Conservation (phyloP, 2,888 invertebrate genomes). For the Agrotis ipsilon region DNA sequence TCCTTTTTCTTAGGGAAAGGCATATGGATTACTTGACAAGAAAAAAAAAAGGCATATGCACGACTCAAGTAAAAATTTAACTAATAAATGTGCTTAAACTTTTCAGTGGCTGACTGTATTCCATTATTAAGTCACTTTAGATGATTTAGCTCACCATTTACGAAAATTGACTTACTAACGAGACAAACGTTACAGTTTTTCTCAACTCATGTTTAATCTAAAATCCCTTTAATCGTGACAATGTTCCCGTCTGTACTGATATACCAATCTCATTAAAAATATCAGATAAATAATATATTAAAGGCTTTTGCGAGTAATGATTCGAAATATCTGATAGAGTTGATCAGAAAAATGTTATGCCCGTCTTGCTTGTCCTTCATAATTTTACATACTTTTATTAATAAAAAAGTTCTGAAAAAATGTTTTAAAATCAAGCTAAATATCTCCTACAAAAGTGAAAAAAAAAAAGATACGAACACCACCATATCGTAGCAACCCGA, state of each 20-base stretch:
- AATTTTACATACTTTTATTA: not conserved
- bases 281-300: no score
- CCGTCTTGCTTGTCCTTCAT: not conserved
- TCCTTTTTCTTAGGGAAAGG: conserved; percentile 12
- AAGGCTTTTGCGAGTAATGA: not conserved
- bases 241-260: not conserved
- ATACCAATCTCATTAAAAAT: not conserved
- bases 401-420: not conserved
- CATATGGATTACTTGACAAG: not conserved
- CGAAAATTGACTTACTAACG: conserved; percentile 1
- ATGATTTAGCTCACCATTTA: conserved; percentile 1
- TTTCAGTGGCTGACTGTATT: conserved; percentile 23
- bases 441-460: conserved; percentile 8
- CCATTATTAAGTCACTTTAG: conserved; percentile 5
- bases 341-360: not conserved
- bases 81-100: conserved; percentile 2
- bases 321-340: not conserved
- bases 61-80: not conserved
- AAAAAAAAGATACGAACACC: not conserved
- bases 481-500: not conserved
- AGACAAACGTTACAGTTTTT: not conserved
- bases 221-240: not conserved
- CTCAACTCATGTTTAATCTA: not conserved
- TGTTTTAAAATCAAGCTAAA: not conserved
- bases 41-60: not conserved